Conservation (phyloP, 2,888 invertebrate genomes). For the Magallana nippona region DNA sequence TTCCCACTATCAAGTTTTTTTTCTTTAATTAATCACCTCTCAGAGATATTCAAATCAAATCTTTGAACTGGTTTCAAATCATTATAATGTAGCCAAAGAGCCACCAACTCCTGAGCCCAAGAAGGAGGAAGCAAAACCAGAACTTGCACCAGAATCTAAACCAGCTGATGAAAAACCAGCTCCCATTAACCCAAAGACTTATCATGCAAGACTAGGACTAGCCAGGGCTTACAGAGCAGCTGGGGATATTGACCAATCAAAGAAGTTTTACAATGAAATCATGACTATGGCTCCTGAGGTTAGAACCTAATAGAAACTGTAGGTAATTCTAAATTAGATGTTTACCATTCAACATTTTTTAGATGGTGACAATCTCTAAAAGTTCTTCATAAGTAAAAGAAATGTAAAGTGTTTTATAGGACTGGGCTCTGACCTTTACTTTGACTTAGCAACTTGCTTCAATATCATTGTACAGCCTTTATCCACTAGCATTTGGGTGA, state of each 20-base stretch:
- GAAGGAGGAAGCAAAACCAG: conserved; percentile 43
- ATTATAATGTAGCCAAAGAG: conserved; percentile 14
- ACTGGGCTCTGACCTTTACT: no score
- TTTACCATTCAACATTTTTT: no score
- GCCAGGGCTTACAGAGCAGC: conserved; percentile 73
- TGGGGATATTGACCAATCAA: conserved; percentile 69
- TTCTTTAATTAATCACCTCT: no score
- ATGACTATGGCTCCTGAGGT: conserved; percentile 78
- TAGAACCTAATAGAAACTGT: conserved; percentile 28
- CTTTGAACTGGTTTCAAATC: background rate
- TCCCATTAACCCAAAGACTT: conserved; percentile 72
- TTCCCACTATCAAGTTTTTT: no score
- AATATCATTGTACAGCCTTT: no score
- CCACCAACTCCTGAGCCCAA: conserved; percentile 37
- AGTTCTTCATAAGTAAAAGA: no score
- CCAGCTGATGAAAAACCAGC: conserved; percentile 57
- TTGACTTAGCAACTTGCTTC: no score
- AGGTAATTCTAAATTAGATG: background rate
- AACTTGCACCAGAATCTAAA: conserved; percentile 40
- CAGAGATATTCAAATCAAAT: no score
- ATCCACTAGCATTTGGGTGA: no score
- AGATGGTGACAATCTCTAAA: no score
- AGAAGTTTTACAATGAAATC: conserved; percentile 76
- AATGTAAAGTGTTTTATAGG: no score
- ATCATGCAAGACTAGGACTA: conserved; percentile 75